A percentile compares a stretch with the other conserved stretches of the same genome.
phyloP scores from a whole-genome alignment of 1,140 invertebrate species.

The Drosophila novamexicana region DNA sequence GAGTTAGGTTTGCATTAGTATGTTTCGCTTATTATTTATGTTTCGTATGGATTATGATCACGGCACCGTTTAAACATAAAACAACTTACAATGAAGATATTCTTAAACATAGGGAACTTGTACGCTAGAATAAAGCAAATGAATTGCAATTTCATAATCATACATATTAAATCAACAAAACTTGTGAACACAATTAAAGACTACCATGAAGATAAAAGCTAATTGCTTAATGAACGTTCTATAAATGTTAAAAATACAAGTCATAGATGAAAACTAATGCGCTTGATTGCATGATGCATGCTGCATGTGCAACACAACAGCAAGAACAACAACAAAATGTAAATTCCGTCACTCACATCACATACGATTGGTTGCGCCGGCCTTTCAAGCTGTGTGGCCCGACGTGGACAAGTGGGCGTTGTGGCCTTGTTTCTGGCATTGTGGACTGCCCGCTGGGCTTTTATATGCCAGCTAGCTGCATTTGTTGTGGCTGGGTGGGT shows the following conservation, averaged over 20 bases:
- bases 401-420: conserved; percentile 28
- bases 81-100: conserved; percentile 19
- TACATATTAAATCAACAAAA: conserved; percentile 59
- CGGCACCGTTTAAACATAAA: conserved; percentile 24
- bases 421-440: conserved; percentile 15
- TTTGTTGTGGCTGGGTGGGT: conserved; percentile 17
- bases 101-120: conserved; percentile 39
- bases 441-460: conserved; percentile 6
- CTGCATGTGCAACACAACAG: conserved; percentile 31
- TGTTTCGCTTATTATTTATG: conserved; percentile 24
- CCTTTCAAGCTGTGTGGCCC: conserved; percentile 4
- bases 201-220: conserved; percentile 49
- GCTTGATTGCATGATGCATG: conserved; percentile 5
- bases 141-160: conserved; percentile 40
- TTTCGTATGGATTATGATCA: conserved; percentile 16
- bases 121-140: conserved; percentile 36
- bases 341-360: conserved; percentile 70
- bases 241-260: conserved; percentile 30
- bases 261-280: conserved; percentile 53
- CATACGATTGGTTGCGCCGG: conserved; percentile 21
- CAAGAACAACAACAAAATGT: conserved; percentile 26
- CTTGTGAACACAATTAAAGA: conserved; percentile 55
- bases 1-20: conserved; percentile 12
- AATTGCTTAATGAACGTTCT: conserved; percentile 33
- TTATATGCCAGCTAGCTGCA: background rate